A percentile compares a stretch with the other conserved stretches of the same genome.
Evolutionary conservation across 2,113 vertebrate species (phyloP).

Genomic region (Oreotrochilus melanogaster): DNA sequence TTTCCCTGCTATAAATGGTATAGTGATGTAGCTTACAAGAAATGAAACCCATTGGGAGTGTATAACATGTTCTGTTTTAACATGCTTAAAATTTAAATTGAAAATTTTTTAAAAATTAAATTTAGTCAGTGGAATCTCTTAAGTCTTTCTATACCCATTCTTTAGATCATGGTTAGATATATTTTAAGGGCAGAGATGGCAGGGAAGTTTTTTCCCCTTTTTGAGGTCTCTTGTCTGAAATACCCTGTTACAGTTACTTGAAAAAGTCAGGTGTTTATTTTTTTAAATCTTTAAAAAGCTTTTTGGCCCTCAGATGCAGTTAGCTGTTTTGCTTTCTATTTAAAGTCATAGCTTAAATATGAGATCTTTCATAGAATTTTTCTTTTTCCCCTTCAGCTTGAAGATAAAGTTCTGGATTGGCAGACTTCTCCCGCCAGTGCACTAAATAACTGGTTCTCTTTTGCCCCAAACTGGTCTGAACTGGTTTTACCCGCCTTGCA

Average conservation of each 20-base stretch:
- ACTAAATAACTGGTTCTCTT: slow-evolving; percentile 93
- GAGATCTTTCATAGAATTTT: background rate
- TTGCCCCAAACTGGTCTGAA: slow-evolving; percentile 92
- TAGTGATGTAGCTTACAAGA: background rate
- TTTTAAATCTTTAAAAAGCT: background rate
- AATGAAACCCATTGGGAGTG: background rate
- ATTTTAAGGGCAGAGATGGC: background rate
- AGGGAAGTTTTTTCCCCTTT: background rate
- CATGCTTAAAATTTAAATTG: background rate
- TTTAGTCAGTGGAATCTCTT: background rate
- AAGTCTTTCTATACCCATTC: background rate
- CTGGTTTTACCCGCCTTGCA: slow-evolving; percentile 90
- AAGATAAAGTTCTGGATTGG: slow-evolving; percentile 94
- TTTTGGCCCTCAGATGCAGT: background rate
- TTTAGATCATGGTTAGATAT: background rate
- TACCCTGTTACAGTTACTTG: background rate
- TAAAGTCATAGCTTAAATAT: background rate
- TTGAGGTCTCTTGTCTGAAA: background rate
- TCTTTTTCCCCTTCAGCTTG: slow-evolving; percentile 79
- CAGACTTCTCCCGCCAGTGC: slow-evolving; percentile 91
- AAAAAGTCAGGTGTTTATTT: background rate
- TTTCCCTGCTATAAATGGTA: background rate
- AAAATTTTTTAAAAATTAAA: background rate
- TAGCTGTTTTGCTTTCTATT: background rate
- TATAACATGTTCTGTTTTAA: background rate